Evolutionary conservation across 92 coral and sea anemone genomes (phyloP), one percentile per base, ranked within the genome.

Genomic region (Virgularia gustaviana): DNA sequence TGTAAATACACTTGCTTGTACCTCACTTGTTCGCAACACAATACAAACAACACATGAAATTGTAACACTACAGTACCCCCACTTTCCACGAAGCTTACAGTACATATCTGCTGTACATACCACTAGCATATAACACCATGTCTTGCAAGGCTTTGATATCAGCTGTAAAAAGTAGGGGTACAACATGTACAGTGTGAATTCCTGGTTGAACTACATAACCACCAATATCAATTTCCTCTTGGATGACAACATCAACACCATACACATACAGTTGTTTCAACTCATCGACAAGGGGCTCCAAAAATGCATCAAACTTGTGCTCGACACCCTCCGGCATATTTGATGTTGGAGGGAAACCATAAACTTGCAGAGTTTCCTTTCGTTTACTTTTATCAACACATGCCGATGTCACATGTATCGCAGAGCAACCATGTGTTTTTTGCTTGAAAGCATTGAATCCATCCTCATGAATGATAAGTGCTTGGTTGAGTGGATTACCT

Each of bases 131-230:
- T 47, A 47, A 19, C 55, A 47, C 55, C 55, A 47, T 5, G 22
- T 47, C 55, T 25, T 47, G 55, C 55, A 47, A 47, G 55, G 55
- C 55, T 47, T 47, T 47, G 15, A 15, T 47, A 25, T 47, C 55
- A 3, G 55, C 55, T 47, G 55, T 15, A 47, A 19, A 19, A 19
- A 47, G 55, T 47, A 4, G 15, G 55, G 55, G 55, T 47, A 47
- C 22, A 47, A 15, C 55, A 47, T 47, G 55, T 15, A 47, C 55
- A 15, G 15, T 5, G 18, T 47, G 22, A 15, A 19, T 47, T 19
- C 7, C 55, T 47, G 55, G 55, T 15, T 15, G 55, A 15, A 47
- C 18, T 15, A 15, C 22, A 25, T 47, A 4, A 47, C 22, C 22
- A 15, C 55, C 55, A 47, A 47, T 15, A 47, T 47, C 55, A 47